phyloP scores from a whole-genome alignment of 1,140 invertebrate genomes.

The Lordiphosa mommai region DNA sequence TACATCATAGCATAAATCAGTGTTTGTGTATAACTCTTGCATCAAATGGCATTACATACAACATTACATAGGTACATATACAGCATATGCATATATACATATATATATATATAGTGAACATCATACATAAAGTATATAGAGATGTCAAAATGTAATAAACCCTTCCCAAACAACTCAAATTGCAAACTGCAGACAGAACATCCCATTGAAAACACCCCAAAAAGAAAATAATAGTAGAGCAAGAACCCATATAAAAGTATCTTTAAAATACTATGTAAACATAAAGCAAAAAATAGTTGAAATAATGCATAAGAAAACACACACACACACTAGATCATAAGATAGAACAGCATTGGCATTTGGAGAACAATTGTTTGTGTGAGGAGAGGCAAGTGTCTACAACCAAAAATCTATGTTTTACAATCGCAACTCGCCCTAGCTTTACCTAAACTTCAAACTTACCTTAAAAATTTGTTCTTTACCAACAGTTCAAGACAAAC shows the following conservation, averaged over 20 bases:
- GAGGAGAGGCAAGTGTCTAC: constrained; percentile 25
- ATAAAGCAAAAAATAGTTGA: constrained; percentile 33
- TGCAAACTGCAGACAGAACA: constrained; percentile 2
- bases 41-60: constrained; percentile 51
- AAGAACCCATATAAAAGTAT: constrained; percentile 20
- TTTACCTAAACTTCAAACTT: too few relatives aligned
- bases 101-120: constrained; percentile 30
- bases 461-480: too few relatives aligned
- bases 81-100: constrained; percentile 41
- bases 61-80: constrained; percentile 44
- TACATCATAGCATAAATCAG: constrained; percentile 56
- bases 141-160: constrained; percentile 7
- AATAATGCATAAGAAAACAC: constrained; percentile 24
- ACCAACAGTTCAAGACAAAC: too few relatives aligned
- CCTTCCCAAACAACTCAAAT: constrained; percentile 5
- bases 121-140: constrained; percentile 31
- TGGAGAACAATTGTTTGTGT: constrained; percentile 7
- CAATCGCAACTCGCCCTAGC: too few relatives aligned
- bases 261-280: constrained; percentile 28
- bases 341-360: constrained; percentile 20
- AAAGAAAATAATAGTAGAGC: constrained; percentile 8
- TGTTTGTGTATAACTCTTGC: constrained; percentile 64
- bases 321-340: constrained; percentile 41
- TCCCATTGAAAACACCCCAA: neutral
- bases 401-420: too few relatives aligned